Evolutionary conservation across 2,888 invertebrate genomes (phyloP), one percentile per base, ranked within the genome.

Genomic region (Pantelozetes paolii): DNA sequence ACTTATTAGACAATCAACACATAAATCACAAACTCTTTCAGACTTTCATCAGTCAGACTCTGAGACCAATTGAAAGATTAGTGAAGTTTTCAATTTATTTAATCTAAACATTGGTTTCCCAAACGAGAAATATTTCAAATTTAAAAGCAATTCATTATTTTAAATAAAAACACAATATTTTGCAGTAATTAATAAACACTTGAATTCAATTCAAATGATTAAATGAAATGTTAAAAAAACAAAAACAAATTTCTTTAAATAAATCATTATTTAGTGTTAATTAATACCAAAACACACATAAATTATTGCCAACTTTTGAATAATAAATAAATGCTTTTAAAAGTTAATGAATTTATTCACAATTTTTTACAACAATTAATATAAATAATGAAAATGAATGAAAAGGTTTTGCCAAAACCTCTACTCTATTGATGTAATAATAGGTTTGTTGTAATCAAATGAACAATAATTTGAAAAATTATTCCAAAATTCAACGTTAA

Each of bases 21-120:
- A 62, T 62, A 62, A 62, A 62, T 62, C 62, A 62, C 36, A 20
- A 54, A 54, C 26, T 54, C 54, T 20, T 54, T 54, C 15, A 13
- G 8, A 54, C 13, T 11, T 54, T 23, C 20, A 3, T 18, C 20
- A 50, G n/a, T 36, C 36, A 50, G 50, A 50, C 50, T n/a, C n/a
- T 23, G 54, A 54, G 1, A 54, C 54, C 18, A 54, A 54, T 54
- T 54, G 54, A 26, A 54, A 54, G 13, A n/a, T n/a, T 54, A 5
- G 2, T 54, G 23, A 26, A 26, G 26, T 54, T 45, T 45, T 45
- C 18, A 26, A 13, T 50, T 54, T 26, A 54, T 54, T 54, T n/a
- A n/a, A n/a, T n/a, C n/a, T n/a, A n/a, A n/a, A n/a, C n/a, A n/a
- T n/a, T n/a, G n/a, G n/a, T n/a, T 54, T 11, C 26, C 9, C 3